phyloP scores from a whole-genome alignment of 2,113 vertebrate species.

The Chinchilla lanigera region DNA sequence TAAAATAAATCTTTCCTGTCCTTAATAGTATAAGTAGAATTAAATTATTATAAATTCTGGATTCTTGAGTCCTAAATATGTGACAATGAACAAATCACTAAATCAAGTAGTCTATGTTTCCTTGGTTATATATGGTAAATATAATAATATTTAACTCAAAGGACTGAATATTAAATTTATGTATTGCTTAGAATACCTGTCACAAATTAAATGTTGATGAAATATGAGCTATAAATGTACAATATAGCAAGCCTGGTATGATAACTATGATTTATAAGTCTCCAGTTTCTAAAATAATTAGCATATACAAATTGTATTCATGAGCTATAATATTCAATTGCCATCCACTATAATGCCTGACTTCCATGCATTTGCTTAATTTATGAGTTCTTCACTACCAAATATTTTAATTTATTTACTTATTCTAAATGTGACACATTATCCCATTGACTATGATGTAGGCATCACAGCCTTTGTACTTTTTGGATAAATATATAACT shows the following conservation, averaged over 20 bases:
- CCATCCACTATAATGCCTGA: background rate
- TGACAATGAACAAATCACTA: background rate
- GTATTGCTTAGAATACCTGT: background rate
- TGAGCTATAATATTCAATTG: background rate
- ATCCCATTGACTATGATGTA: background rate
- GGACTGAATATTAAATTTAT: background rate
- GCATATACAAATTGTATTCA: background rate
- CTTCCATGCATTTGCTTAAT: background rate
- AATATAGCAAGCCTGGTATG: background rate
- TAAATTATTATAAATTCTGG: background rate
- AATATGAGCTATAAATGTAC: background rate
- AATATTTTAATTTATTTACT: background rate
- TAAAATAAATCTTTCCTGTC: background rate
- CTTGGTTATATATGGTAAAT: background rate
- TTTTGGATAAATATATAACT: background rate
- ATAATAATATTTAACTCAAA: slow-evolving; percentile 28
- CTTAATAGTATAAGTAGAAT: background rate
- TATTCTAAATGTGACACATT: background rate
- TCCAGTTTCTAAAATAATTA: slow-evolving; percentile 11
- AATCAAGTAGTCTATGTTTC: background rate
- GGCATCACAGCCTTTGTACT: background rate
- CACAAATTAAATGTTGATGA: slow-evolving; percentile 39
- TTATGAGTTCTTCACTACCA: background rate
- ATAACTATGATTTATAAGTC: background rate
- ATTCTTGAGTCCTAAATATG: background rate